Base-by-base conservation (phyloP, 92 coral and sea anemone species). In the Epizoanthus scotinus region DNA sequence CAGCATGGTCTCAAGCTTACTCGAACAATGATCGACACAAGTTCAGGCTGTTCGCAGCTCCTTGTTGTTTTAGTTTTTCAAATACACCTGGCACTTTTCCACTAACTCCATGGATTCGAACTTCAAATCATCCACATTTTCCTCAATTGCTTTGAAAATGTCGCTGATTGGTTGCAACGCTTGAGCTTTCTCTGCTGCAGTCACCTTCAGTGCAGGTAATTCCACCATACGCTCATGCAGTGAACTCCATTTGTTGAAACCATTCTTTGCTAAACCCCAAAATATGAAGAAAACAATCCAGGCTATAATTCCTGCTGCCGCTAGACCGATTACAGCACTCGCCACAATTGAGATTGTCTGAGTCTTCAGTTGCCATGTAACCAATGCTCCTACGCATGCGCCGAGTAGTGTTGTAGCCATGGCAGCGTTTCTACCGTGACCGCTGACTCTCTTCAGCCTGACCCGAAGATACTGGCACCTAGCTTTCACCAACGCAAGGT, bases 371-470 rank as follows among this genome's bases (percentile, higher is more conserved):
- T 25, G 47, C 68, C 68, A 58, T 25, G 27, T 68, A 20, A 60
- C 19, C 40, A 59, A 1, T 60, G 68, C 81, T 21, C 81, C 81
- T n/a, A 75, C 6, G 55, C 22, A 20, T 19, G 58, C 81, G 14
- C 81, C 81, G 3, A 75, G 38, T 31, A 75, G 14, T 14, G 68
- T 55, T 36, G 81, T 38, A 18, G 81, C 81, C 14, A 75, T 60
- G 8, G 81, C 81, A 36, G 81, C 81, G 36, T 75, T 75, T 55
- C 68, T 75, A 19, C 81, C 81, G 22, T 75, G 81, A 0, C 3
- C 8, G 12, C 18, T 75, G 57, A 75, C 61, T 75, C 81, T 66
- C n/a, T 40, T 59, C 12, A 75, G 55, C 8, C 81, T 59, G 36
- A 50, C 59, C 81, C 59, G 81, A 38, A 75, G 61, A 60, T 55